Base-by-base conservation (phyloP, 2,888 invertebrate species). In the Andricus curvator region DNA sequence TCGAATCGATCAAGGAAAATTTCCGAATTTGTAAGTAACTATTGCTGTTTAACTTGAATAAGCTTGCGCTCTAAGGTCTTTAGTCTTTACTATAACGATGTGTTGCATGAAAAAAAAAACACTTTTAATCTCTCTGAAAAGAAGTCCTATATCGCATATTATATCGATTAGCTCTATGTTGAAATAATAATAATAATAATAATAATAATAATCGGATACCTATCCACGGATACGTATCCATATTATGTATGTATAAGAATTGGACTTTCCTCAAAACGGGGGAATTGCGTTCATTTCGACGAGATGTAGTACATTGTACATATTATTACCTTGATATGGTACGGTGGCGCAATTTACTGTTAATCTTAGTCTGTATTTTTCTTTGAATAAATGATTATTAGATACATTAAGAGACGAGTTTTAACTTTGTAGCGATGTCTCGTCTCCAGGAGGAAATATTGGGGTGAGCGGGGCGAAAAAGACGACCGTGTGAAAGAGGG, bases 301-400 rank as follows among this genome's bases (percentile, higher is more conserved):
- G 70, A 74, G 33, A 74, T 74, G 74, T 74, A 74, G 80, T 83
- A 79, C 81, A 84, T 86, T 87, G 91, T 91, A 92, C 85, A 91
- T 91, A 91, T 86, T 89, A 88, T 90, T 88, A 87, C 80, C 84
- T 87, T 82, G 84, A 85, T 86, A 88, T 89, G 88, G 87, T 89
- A 90, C 88, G 87, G 86, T 88, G 88, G 56, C 74, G 88, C 86
- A 88, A 89, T 90, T 90, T 88, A 90, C 86, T 91, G 90, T 91
- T 91, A 89, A 89, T 89, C 86, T 86, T 92, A 91, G 89, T 90
- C 74, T 91, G 89, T 91, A 91, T 89, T 89, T 90, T 91, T 88
- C 88, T 91, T 90, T 91, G 86, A 91, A 91, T 89, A 90, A 91
- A 92, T 87, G 81, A 89, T 88, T 87, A 89, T 87, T 88, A 88